Evolutionary conservation across 2,797 vertebrate genomes (phyloP).

Genomic region (Cyprinodon diabolis): DNA sequence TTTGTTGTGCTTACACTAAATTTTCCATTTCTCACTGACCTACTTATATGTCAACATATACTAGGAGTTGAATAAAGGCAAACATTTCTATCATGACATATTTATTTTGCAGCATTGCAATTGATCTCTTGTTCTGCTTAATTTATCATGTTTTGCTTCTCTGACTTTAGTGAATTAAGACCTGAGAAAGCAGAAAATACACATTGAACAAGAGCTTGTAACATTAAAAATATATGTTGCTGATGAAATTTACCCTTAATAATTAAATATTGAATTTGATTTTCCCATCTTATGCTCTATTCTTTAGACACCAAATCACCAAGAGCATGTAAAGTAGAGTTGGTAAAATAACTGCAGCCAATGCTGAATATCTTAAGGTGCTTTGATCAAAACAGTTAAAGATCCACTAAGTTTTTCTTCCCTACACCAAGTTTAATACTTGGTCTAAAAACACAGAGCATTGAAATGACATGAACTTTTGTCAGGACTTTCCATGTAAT

Average conservation of each 20-base stretch:
- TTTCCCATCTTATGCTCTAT: neutral
- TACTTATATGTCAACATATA: constrained; percentile 21
- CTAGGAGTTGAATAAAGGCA: constrained; percentile 33
- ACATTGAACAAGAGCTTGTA: neutral
- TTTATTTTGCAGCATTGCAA: constrained; percentile 54
- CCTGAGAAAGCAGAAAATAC: neutral
- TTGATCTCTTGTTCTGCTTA: constrained; percentile 33
- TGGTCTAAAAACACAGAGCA: constrained; percentile 41
- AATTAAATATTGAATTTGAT: neutral
- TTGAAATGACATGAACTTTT: constrained; percentile 29
- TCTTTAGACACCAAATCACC: constrained; percentile 5
- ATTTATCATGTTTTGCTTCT: constrained; percentile 21
- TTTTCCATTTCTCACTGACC: constrained; percentile 12
- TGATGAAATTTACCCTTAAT: neutral
- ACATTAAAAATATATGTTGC: neutral
- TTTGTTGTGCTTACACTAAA: neutral
- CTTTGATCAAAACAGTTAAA: constrained; percentile 32
- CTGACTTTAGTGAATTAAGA: constrained; percentile 7
- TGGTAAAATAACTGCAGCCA: constrained; percentile 26
- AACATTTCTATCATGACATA: constrained; percentile 41
- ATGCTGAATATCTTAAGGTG: constrained; percentile 22
- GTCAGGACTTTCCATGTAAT: constrained; percentile 45
- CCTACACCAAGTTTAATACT: constrained; percentile 14
- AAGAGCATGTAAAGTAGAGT: constrained; percentile 18
- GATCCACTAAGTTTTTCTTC: constrained; percentile 45